These are phyloP conservation scores for Eupithecia subfuscata DNA, from an alignment of 2,888 invertebrate genomes.

Conservation along the genomic window DNA sequence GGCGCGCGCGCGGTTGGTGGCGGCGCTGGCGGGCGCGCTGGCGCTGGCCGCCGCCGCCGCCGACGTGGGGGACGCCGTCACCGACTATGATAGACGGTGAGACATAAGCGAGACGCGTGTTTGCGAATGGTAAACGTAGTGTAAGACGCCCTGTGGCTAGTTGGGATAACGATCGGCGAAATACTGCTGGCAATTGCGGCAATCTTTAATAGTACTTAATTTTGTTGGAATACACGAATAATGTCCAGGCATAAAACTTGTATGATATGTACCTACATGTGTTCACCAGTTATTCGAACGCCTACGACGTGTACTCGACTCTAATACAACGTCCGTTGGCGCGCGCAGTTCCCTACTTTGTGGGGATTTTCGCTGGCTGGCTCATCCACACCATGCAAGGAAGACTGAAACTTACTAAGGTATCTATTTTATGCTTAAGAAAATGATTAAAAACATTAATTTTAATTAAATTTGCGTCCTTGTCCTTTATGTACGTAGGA, in stretches of 20 bases:
- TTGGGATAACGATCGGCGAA: neutral
- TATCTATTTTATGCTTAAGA: slow-evolving; percentile 29
- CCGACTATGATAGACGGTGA: slow-evolving; percentile 56
- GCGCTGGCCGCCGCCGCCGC: slow-evolving; percentile 75
- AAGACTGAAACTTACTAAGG: slow-evolving; percentile 66
- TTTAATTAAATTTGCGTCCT: neutral
- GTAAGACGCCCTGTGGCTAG: neutral
- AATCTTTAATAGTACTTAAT: neutral
- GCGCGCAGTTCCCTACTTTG: slow-evolving; percentile 88
- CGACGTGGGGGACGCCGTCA: slow-evolving; percentile 65
- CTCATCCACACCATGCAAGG: slow-evolving; percentile 87
- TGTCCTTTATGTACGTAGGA: neutral
- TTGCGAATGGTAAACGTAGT: neutral
- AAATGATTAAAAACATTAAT: neutral
- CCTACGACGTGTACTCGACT: slow-evolving; percentile 75
- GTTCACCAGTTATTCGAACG: slow-evolving; percentile 53
- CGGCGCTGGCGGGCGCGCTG: slow-evolving; percentile 64
- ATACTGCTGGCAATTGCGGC: neutral
- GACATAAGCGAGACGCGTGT: slow-evolving; percentile 27
- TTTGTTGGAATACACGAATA: neutral
- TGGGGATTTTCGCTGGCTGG: slow-evolving; percentile 90
- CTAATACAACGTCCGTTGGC: slow-evolving; percentile 90
- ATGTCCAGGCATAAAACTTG: neutral
- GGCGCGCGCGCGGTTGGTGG: slow-evolving; percentile 74
- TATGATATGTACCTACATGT: neutral